Percentiles rank a stretch among this genome's conserved stretches.
These are phyloP conservation scores for Furnarius figulus DNA, from an alignment of 2,113 vertebrate genomes.

Conservation along the genomic window DNA sequence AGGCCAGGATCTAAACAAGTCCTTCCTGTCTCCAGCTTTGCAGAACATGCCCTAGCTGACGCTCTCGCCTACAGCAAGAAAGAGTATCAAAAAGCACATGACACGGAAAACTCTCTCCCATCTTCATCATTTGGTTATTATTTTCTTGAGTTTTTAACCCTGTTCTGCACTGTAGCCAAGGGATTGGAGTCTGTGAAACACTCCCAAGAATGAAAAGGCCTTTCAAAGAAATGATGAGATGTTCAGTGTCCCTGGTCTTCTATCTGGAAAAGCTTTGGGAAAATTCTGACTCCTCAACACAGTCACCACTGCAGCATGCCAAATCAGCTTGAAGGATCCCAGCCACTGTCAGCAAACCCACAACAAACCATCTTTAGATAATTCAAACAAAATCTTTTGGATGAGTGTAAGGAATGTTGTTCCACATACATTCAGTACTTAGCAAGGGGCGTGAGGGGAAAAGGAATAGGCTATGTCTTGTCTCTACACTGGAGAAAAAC, in stretches of 20 bases:
- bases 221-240: background rate
- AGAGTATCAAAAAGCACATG: background rate
- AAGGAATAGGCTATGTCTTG: background rate
- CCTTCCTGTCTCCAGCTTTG: slow-evolving; percentile 5
- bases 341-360: slow-evolving; percentile 46
- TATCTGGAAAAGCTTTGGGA: slow-evolving; percentile 32
- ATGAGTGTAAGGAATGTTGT: background rate
- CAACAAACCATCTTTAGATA: background rate
- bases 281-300: slow-evolving; percentile 12
- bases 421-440: background rate
- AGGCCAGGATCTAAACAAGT: slow-evolving; percentile 21
- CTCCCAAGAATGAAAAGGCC: background rate
- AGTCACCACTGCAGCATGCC: slow-evolving; percentile 26
- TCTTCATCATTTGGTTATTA: background rate
- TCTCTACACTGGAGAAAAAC: background rate
- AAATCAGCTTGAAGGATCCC: slow-evolving; percentile 25
- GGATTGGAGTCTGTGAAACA: background rate
- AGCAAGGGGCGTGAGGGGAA: background rate
- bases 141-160: slow-evolving; percentile 4
- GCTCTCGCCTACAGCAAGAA: background rate
- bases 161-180: background rate
- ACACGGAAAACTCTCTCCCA: background rate
- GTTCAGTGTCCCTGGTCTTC: background rate
- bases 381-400: slow-evolving; percentile 25
- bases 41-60: slow-evolving; percentile 9